Evolutionary conservation across 1,140 invertebrate species (phyloP).

Genomic region (Drosophila nigromelanica): DNA sequence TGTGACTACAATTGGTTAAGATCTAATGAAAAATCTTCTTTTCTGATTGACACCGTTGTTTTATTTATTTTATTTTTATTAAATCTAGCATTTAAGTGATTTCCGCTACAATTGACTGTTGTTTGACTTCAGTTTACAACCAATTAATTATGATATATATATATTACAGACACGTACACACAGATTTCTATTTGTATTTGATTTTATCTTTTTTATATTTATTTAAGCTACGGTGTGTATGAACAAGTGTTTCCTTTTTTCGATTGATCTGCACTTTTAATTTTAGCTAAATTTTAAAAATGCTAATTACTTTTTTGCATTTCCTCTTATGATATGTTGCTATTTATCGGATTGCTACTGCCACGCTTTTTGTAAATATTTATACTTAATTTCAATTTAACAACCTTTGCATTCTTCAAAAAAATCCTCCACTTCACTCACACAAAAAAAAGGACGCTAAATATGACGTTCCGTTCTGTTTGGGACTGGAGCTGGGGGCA

Average conservation of each 20-base stretch:
- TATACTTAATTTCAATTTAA: constrained; percentile 73
- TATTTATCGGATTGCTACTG: constrained; percentile 59
- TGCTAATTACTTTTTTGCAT: constrained; percentile 49
- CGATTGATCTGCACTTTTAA: constrained; percentile 41
- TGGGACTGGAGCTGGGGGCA: constrained; percentile 10
- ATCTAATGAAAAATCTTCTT: constrained; percentile 32
- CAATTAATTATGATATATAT: constrained; percentile 42
- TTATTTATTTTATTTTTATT: constrained; percentile 11
- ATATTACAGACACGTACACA: constrained; percentile 17
- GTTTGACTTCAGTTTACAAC: constrained; percentile 40
- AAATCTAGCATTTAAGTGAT: constrained; percentile 9
- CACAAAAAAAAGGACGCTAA: constrained; percentile 46
- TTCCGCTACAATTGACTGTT: constrained; percentile 61
- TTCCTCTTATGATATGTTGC: constrained; percentile 68
- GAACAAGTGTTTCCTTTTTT: constrained; percentile 9
- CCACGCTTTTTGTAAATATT: constrained; percentile 70
- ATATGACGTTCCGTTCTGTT: constrained; percentile 18
- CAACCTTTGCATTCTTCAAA: constrained; percentile 65
- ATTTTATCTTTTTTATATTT: constrained; percentile 23
- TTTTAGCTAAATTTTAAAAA: constrained; percentile 40
- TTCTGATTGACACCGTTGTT: constrained; percentile 62
- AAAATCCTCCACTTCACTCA: constrained; percentile 12
- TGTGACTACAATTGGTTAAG: constrained; percentile 13
- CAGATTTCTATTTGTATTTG: constrained; percentile 16
- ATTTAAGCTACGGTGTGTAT: constrained; percentile 32